Conservation (phyloP, 2,113 vertebrate genomes). For the Ardeotis arabs region DNA sequence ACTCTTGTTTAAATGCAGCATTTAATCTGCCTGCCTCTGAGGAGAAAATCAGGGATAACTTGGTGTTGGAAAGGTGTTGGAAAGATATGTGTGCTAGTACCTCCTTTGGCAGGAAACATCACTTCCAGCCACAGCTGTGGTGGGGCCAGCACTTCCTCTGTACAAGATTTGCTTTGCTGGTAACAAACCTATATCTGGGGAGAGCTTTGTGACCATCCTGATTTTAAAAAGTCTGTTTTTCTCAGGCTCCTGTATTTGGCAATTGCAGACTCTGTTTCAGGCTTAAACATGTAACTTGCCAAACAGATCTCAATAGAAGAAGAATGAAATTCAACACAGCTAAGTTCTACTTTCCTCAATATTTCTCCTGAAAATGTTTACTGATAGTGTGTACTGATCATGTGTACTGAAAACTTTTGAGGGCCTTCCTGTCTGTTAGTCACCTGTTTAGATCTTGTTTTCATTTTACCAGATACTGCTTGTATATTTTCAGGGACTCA, state of each 20-base stretch:
- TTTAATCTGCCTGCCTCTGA: neutral
- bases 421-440: neutral
- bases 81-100: neutral
- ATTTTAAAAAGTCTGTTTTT: neutral
- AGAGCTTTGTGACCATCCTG: neutral
- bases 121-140: neutral
- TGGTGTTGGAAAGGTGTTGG: neutral
- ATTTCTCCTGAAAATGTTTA: neutral
- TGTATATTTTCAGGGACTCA: neutral
- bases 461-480: neutral
- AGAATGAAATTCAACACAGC: neutral
- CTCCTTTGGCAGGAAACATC: neutral
- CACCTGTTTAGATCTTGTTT: neutral
- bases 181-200: neutral
- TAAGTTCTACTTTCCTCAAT: neutral
- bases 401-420: neutral
- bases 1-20: neutral
- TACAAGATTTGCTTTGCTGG: neutral
- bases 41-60: neutral
- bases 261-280: neutral
- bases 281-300: neutral
- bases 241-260: neutral
- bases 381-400: too few relatives aligned
- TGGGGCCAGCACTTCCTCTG: rapidly evolving
- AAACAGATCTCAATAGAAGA: neutral